Percentiles rank a stretch among this genome's conserved stretches.
These are phyloP conservation scores for Hycleus cichorii DNA, from an alignment of 1,140 invertebrate genomes.

Conservation along the genomic window DNA sequence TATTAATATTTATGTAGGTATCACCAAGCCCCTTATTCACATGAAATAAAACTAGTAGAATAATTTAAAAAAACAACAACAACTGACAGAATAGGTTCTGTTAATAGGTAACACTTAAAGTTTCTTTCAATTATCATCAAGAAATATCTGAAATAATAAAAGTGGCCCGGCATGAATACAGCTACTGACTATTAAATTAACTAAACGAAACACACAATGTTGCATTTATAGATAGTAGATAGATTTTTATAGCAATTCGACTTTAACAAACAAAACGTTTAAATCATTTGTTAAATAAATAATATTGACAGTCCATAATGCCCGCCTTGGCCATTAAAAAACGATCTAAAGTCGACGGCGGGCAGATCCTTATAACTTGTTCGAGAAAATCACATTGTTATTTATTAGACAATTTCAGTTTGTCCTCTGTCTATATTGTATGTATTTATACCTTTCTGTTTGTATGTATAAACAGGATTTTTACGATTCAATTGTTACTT, in stretches of 20 bases:
- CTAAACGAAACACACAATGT: neutral
- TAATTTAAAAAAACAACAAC: neutral
- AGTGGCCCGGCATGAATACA: slow-evolving; percentile 19
- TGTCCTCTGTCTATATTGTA: too few relatives aligned
- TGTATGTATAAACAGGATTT: too few relatives aligned
- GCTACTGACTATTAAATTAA: slow-evolving; percentile 32
- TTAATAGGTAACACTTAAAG: slow-evolving; percentile 22
- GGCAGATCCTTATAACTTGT: slow-evolving; percentile 17
- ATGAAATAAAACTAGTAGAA: too few relatives aligned
- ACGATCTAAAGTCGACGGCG: slow-evolving; percentile 1
- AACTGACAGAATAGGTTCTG: slow-evolving; percentile 37
- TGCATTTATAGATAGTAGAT: neutral
- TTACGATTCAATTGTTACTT: too few relatives aligned
- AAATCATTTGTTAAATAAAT: slow-evolving; percentile 24
- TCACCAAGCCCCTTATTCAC: too few relatives aligned
- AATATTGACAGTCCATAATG: slow-evolving; percentile 21
- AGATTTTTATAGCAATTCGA: neutral
- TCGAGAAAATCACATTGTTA: slow-evolving; percentile 19
- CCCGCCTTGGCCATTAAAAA: slow-evolving; percentile 25
- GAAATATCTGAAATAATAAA: slow-evolving; percentile 22
- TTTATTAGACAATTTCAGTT: slow-evolving; percentile 4
- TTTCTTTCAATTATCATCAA: slow-evolving; percentile 19
- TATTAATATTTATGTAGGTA: too few relatives aligned
- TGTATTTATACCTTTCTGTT: too few relatives aligned
- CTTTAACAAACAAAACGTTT: neutral